Base-by-base conservation (phyloP, 1,140 invertebrate genomes). In the Manduca sexta region DNA sequence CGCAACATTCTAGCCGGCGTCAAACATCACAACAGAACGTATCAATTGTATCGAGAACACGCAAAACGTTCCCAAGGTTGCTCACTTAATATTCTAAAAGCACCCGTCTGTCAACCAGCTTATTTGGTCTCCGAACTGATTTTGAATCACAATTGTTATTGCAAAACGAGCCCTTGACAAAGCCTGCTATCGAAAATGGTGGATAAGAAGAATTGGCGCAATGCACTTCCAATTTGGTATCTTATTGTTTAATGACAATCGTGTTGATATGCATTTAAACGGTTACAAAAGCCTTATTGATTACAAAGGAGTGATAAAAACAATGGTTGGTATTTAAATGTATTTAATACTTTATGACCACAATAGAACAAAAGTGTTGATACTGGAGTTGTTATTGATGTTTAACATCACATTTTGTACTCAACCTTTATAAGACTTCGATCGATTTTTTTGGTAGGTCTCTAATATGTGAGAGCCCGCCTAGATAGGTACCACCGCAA, bases 71-170 rank as follows among this genome's bases (percentile, higher is more conserved):
- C 14, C 47, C 68, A 74, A 74, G 66, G 71, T 49, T 53, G 45
- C 43, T 56, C 72, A 53, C 49, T 80, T 78, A 76, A 64, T 74
- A 79, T 81, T 76, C 74, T 42, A 53, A 40, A 47, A 52, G 53
- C 52, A 55, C 15, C 15, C 55, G 12, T 21, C 47, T 42, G 40
- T 50, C 45, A 75, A 68, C 66, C 62, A 63, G 58, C 74, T 55
- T 73, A 73, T 82, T 79, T 82, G 78, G 75, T 56, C 52, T 62
- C 60, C 50, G 57, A 59, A 49, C 61, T 71, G 66, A 68, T 74
- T 73, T 65, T 59, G 67, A 73, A 77, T 81, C 54, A 71, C 69
- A 78, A 81, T 82, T 69, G 69, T 70, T 56, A 64, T 81, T 76
- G 68, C 60, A 67, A 68, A 76, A 77, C 74, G 8, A 43, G 69